Percentiles rank a stretch among this genome's conserved stretches.
These are phyloP conservation scores for Melanostoma mellinum DNA, from an alignment of 2,888 invertebrate species.

Conservation along the genomic window DNA sequence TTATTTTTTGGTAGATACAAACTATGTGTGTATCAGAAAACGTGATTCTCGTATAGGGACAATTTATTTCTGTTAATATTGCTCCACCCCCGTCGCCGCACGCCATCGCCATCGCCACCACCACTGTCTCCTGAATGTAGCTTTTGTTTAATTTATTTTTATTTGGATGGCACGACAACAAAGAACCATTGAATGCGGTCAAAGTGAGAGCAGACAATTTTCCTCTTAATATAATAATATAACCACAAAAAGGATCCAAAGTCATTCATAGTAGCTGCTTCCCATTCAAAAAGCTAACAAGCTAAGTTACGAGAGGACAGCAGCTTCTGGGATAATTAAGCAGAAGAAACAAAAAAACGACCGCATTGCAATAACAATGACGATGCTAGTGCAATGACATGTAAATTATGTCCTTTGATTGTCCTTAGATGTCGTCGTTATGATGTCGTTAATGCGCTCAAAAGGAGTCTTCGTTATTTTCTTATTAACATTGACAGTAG, in stretches of 20 bases:
- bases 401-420: slow-evolving; percentile 55
- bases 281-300: background rate
- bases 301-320: background rate
- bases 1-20: too few relatives aligned
- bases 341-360: background rate
- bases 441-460: slow-evolving; percentile 43
- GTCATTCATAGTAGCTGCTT: background rate
- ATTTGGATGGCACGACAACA: background rate
- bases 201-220: background rate
- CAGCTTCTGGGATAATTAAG: background rate
- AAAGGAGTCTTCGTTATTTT: slow-evolving; percentile 6
- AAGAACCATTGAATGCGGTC: background rate
- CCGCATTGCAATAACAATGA: background rate
- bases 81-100: background rate
- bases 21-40: too few relatives aligned
- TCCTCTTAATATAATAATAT: background rate
- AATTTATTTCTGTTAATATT: background rate
- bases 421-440: slow-evolving; percentile 19
- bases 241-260: background rate
- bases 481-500: slow-evolving; percentile 19
- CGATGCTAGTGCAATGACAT: slow-evolving; percentile 40
- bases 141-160: background rate
- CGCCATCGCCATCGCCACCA: too few relatives aligned
- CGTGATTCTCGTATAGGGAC: background rate
- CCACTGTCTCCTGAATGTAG: too few relatives aligned